Evolutionary conservation across 2,113 vertebrate species (phyloP).

Genomic region (Pampusana beccarii): DNA sequence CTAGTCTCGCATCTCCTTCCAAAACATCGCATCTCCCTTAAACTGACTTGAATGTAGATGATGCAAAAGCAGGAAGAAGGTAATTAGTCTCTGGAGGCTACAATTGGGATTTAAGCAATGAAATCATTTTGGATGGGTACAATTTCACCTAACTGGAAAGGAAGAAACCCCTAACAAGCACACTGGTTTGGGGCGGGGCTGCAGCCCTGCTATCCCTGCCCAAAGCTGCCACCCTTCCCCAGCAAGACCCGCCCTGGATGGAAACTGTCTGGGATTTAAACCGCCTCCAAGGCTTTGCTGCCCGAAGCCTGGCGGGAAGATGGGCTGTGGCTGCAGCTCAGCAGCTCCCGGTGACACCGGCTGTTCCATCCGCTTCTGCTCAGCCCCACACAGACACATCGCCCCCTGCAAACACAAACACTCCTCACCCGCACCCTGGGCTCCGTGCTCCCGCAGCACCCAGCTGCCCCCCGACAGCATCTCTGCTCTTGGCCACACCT

Average conservation of each 20-base stretch:
- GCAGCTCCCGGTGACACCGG: neutral
- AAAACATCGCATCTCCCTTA: neutral
- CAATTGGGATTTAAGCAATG: neutral
- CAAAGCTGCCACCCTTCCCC: neutral
- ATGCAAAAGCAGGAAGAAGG: conserved; percentile 10
- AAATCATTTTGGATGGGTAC: neutral
- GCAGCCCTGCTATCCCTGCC: neutral
- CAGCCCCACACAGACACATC: neutral
- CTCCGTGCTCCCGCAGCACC: neutral
- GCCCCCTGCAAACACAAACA: neutral
- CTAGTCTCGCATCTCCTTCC: neutral
- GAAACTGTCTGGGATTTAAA: neutral
- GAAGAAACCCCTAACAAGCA: neutral
- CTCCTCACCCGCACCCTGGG: neutral
- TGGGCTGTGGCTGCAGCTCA: neutral
- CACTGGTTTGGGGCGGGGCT: neutral
- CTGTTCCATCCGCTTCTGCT: neutral
- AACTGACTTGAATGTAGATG: neutral
- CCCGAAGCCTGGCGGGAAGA: neutral
- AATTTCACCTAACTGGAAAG: neutral
- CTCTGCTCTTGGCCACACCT: neutral
- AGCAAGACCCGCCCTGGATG: neutral
- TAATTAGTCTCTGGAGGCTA: conserved; percentile 58
- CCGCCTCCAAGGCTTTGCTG: neutral
- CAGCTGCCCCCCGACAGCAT: neutral